A percentile compares a stretch with the other conserved stretches of the same genome.
Evolutionary conservation across 2,797 vertebrate genomes (phyloP).

Genomic region (Adrianichthys oophorus): DNA sequence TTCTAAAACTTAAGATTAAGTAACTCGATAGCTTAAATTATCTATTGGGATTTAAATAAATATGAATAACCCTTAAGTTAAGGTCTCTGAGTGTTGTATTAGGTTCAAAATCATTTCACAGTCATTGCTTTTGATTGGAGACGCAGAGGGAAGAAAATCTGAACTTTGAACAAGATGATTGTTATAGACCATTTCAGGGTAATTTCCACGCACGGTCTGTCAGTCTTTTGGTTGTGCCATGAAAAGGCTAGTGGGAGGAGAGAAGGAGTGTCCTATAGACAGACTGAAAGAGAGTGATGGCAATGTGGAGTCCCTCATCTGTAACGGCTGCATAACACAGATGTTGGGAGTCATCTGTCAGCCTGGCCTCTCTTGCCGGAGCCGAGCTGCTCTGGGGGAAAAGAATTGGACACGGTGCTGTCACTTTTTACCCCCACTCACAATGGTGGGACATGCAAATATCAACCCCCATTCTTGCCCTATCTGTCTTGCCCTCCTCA

Average conservation of each 20-base stretch:
- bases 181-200: slow-evolving; percentile 72
- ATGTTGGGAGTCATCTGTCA: slow-evolving; percentile 99
- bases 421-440: slow-evolving; percentile 96
- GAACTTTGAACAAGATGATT: slow-evolving; percentile 65
- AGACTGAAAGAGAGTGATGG: slow-evolving; percentile 66
- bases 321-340: slow-evolving; percentile 98
- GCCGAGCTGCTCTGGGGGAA: slow-evolving; percentile 94
- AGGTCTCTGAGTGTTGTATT: slow-evolving; percentile 26
- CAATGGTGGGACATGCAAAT: slow-evolving; percentile 99
- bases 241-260: slow-evolving; percentile 65
- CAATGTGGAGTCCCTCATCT: slow-evolving; percentile 89
- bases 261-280: slow-evolving; percentile 68
- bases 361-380: slow-evolving; percentile 93
- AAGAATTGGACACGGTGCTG: slow-evolving; percentile 99
- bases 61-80: slow-evolving; percentile 16
- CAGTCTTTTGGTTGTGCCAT: slow-evolving; percentile 56
- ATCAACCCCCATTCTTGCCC: slow-evolving; percentile 69
- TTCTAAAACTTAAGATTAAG: not conserved
- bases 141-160: slow-evolving; percentile 54
- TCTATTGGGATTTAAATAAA: not conserved
- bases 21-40: not conserved
- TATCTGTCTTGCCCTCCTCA: slow-evolving; percentile 76
- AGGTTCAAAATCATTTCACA: slow-evolving; percentile 50
- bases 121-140: slow-evolving; percentile 63
- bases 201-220: slow-evolving; percentile 75